Conservation (phyloP, 1,140 invertebrate genomes). For the Nasonia giraulti region DNA sequence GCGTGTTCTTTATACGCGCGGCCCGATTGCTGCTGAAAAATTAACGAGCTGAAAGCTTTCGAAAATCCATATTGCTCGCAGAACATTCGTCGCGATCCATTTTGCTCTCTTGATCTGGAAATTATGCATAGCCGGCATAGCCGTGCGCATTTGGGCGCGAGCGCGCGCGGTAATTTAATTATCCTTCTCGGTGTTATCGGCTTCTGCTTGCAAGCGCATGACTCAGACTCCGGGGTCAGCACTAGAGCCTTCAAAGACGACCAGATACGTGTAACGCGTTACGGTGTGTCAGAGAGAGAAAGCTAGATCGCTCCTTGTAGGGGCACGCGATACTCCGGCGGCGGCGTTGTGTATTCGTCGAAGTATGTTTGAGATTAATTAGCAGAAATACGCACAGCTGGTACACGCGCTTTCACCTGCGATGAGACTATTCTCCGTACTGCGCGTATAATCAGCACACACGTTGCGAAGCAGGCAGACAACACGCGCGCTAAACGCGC, state of each 20-base stretch:
- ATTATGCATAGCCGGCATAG: not conserved
- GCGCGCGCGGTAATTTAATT: no score
- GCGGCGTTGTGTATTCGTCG: no score
- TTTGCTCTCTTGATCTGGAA: not conserved
- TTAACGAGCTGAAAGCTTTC: not conserved
- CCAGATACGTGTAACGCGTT: not conserved
- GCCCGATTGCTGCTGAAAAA: not conserved
- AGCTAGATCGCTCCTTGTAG: not conserved
- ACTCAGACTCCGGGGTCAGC: no score
- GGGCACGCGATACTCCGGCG: no score
- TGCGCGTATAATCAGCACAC: no score
- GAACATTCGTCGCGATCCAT: not conserved
- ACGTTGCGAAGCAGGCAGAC: no score
- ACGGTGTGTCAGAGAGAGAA: not conserved
- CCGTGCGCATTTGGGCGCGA: no score
- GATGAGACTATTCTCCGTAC: no score
- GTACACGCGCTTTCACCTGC: no score
- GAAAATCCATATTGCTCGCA: not conserved
- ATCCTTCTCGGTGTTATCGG: no score
- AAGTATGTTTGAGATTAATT: not conserved
- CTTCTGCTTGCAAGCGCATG: no score
- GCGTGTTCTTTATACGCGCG: not conserved
- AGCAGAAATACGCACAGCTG: not conserved
- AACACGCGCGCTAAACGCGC: no score
- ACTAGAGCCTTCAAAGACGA: not conserved